Conservation (phyloP, 2,113 vertebrate species). For the Noturus placidus region DNA sequence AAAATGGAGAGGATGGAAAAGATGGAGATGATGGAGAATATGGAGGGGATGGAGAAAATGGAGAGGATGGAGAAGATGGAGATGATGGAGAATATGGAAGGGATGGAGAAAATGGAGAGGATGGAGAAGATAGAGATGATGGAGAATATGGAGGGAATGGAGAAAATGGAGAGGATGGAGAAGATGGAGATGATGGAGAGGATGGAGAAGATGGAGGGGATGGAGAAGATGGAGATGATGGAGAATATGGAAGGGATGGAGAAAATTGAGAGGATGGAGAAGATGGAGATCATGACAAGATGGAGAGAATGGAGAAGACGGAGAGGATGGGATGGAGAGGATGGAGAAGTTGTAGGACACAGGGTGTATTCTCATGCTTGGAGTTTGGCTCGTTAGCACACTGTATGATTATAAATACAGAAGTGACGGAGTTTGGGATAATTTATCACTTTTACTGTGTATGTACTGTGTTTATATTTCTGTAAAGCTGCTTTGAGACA, state of each 20-base stretch:
- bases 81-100: fast-evolving
- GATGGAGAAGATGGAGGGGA: not conserved
- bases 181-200: not conserved
- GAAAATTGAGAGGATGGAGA: not conserved
- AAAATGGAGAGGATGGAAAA: not conserved
- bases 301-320: not conserved
- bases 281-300: not conserved
- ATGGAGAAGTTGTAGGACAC: not conserved
- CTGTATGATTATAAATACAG: conserved; percentile 4
- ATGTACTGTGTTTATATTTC: too few species aligned
- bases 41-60: not conserved
- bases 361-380: not conserved
- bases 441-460: too few species aligned
- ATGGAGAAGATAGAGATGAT: not conserved
- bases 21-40: too few species aligned
- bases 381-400: not conserved
- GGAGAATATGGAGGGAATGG: not conserved
- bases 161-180: too few species aligned
- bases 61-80: not conserved
- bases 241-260: not conserved
- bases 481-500: too few species aligned
- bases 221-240: not conserved
- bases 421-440: not conserved
- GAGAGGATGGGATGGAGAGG: not conserved
- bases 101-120: not conserved